These are phyloP conservation scores for Oreochromis aureus DNA, from an alignment of 2,113 vertebrate species.

Conservation along the genomic window DNA sequence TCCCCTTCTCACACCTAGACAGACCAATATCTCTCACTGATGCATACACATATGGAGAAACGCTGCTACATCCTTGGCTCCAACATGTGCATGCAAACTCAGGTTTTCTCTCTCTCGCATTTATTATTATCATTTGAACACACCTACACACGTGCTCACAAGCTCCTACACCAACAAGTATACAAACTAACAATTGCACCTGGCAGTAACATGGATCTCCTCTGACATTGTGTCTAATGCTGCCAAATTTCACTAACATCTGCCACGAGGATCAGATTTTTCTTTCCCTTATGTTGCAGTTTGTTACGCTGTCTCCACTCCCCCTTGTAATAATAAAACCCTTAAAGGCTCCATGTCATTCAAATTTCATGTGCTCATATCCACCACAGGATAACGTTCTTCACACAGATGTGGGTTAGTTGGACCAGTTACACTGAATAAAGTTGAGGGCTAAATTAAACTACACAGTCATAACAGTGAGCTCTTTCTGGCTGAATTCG, in stretches of 20 bases:
- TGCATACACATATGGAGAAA: neutral
- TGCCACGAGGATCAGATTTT: neutral
- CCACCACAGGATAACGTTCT: neutral
- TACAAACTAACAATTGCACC: neutral
- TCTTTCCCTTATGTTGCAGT: neutral
- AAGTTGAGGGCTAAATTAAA: neutral
- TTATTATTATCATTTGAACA: neutral
- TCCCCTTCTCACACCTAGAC: conserved; percentile 4
- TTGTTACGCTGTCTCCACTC: conserved; percentile 3
- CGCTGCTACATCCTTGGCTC: neutral
- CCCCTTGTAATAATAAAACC: conserved; percentile 1
- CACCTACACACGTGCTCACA: neutral
- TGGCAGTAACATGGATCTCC: neutral
- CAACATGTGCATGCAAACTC: neutral
- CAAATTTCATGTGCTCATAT: conserved; percentile 5
- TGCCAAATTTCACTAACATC: conserved; percentile 19
- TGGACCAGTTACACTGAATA: conserved; percentile 1
- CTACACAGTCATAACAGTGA: neutral
- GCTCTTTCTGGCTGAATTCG: neutral
- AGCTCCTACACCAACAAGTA: neutral
- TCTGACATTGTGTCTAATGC: neutral
- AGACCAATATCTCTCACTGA: neutral
- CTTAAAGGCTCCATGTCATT: conserved; percentile 3
- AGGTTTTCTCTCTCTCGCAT: neutral
- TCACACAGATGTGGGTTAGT: neutral